phyloP scores from a whole-genome alignment of 1,140 invertebrate species.

The Drosophila sp. region DNA sequence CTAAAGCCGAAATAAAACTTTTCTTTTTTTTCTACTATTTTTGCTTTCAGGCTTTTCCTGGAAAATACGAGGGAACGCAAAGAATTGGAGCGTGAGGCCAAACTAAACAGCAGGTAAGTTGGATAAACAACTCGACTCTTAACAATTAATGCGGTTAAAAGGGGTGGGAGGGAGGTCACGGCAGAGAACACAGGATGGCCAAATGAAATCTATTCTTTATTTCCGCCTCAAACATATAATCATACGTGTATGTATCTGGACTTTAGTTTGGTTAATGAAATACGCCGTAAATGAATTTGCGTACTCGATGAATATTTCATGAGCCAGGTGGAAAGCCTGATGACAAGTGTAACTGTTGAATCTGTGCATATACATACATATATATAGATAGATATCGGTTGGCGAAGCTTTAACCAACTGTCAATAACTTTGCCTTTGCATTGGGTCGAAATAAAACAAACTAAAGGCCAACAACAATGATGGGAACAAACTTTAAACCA shows the following conservation, averaged over 20 bases:
- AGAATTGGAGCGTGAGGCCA: constrained; percentile 58
- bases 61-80: constrained; percentile 30
- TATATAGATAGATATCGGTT: neutral
- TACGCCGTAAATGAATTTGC: constrained; percentile 48
- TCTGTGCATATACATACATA: neutral
- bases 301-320: constrained; percentile 52
- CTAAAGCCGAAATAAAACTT: constrained; percentile 55
- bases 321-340: constrained; percentile 27
- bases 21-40: constrained; percentile 36
- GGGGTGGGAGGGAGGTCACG: neutral
- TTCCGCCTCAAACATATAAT: neutral
- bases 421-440: constrained; percentile 35
- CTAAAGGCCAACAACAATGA: neutral
- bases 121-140: constrained; percentile 54
- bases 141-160: constrained; percentile 52
- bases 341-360: constrained; percentile 38
- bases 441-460: constrained; percentile 20
- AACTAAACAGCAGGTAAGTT: constrained; percentile 77
- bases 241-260: neutral
- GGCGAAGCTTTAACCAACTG: constrained; percentile 25
- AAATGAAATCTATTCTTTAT: constrained; percentile 26
- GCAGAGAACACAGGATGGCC: neutral
- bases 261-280: constrained; percentile 39
- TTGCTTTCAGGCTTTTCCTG: constrained; percentile 50
- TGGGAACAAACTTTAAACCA: constrained; percentile 44